These are phyloP conservation scores for Corynorhinus townsendii DNA, from an alignment of 2,113 vertebrate genomes.

Conservation along the genomic window DNA sequence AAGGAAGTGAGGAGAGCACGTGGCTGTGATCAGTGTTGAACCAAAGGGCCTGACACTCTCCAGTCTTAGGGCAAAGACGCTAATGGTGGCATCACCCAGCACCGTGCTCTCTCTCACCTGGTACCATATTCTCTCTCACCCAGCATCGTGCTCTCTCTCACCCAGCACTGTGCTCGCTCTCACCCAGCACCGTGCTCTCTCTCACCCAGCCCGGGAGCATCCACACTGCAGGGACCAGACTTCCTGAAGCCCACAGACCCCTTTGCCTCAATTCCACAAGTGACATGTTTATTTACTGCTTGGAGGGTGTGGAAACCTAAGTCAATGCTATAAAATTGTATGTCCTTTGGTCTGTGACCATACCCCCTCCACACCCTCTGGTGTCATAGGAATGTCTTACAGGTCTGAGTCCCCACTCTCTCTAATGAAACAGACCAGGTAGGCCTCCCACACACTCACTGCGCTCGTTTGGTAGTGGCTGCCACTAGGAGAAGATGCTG, in stretches of 20 bases:
- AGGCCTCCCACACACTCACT: not conserved
- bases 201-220: accelerated
- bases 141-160: too few species aligned
- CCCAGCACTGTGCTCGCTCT: not conserved
- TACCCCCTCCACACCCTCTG: accelerated
- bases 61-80: not conserved
- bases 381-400: not conserved
- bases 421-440: not conserved
- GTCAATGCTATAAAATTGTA: not conserved
- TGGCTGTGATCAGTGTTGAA: slow-evolving; percentile 9
- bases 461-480: not conserved
- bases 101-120: not conserved
- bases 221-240: not conserved
- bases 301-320: not conserved
- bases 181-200: not conserved
- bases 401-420: not conserved
- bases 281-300: not conserved
- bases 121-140: not conserved
- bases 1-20: not conserved
- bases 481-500: not conserved
- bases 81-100: not conserved
- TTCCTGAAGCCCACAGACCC: not conserved
- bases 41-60: not conserved
- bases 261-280: not conserved
- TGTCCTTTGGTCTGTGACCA: not conserved